A percentile compares a stretch with the other conserved stretches of the same genome.
phyloP scores from a whole-genome alignment of 1,140 invertebrate species.

The Atta cephalotes region DNA sequence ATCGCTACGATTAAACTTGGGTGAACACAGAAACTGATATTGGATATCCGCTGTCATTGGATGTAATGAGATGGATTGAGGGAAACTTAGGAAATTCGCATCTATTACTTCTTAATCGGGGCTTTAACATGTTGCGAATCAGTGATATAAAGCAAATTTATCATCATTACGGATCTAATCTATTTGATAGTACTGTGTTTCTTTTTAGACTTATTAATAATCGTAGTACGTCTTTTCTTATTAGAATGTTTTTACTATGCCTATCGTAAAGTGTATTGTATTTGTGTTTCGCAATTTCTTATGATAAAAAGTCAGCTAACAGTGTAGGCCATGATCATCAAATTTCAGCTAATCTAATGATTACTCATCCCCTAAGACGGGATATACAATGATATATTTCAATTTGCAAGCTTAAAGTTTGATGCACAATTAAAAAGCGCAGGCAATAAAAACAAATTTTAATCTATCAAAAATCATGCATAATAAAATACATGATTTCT shows the following conservation, averaged over 20 bases:
- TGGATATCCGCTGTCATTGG: conserved; percentile 50
- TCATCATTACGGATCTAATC: conserved; percentile 25
- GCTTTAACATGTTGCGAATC: conserved; percentile 32
- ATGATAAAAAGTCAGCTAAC: not conserved
- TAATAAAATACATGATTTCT: no score
- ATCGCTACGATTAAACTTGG: conserved; percentile 63
- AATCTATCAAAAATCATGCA: no score
- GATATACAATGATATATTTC: not conserved
- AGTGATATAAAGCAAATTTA: conserved; percentile 44
- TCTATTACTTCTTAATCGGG: conserved; percentile 63
- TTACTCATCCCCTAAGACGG: not conserved
- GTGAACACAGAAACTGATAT: conserved; percentile 60
- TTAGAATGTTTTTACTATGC: not conserved
- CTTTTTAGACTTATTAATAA: not conserved
- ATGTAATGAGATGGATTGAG: conserved; percentile 58
- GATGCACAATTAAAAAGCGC: no score
- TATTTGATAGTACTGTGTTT: not conserved
- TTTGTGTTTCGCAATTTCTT: not conserved
- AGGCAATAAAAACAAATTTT: no score
- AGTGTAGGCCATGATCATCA: not conserved
- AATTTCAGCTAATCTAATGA: conserved; percentile 6
- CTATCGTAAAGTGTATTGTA: not conserved
- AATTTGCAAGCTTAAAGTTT: not conserved
- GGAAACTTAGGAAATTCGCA: conserved; percentile 54
- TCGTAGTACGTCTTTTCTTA: not conserved